Conservation (phyloP, 2,113 vertebrate genomes). For the Porphyrio hochstetteri region DNA sequence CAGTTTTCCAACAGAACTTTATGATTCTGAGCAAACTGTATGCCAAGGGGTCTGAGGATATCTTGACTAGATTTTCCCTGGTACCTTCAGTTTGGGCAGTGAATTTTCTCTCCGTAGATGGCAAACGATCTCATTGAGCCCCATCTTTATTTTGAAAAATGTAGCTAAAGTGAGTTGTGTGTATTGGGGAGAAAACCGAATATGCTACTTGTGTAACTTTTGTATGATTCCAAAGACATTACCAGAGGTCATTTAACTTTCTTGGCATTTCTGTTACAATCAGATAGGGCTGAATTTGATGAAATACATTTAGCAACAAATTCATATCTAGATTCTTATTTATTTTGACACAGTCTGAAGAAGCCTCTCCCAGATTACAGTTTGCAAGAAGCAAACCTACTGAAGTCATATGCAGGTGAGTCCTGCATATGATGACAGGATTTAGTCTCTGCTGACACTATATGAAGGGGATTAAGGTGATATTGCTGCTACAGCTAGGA, state of each 20-base stretch:
- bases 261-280: not conserved
- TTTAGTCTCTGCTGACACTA: not conserved
- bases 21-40: not conserved
- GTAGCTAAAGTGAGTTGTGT: not conserved
- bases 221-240: not conserved
- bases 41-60: not conserved
- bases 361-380: not conserved
- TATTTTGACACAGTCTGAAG: not conserved
- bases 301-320: not conserved
- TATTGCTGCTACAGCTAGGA: not conserved
- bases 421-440: not conserved
- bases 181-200: not conserved
- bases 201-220: not conserved
- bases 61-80: not conserved
- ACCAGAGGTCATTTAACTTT: not conserved
- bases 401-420: not conserved
- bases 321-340: not conserved
- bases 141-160: not conserved
- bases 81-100: not conserved
- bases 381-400: not conserved
- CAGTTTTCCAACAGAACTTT: not conserved
- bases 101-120: not conserved
- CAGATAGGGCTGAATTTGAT: not conserved
- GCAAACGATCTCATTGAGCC: not conserved
- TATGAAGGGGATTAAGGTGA: not conserved